Evolutionary conservation across 2,888 invertebrate species (phyloP).

Genomic region (Eulithis prunata): DNA sequence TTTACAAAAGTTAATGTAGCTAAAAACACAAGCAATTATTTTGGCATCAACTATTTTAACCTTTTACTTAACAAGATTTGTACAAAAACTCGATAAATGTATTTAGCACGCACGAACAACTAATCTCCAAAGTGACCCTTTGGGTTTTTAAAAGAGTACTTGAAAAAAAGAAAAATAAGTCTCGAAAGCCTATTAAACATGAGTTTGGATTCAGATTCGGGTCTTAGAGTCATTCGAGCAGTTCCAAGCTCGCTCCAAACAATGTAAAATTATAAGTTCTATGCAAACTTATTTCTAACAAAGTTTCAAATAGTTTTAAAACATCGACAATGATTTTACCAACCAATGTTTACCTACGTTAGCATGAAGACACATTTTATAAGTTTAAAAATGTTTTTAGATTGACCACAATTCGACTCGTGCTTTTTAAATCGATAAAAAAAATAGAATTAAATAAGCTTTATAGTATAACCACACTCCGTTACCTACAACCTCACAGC

Average conservation of each 20-base stretch:
- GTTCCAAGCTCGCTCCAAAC: conserved; percentile 13
- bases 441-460: background rate
- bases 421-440: background rate
- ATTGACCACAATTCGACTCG: too few relatives aligned
- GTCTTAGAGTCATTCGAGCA: conserved; percentile 5
- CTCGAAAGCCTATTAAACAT: too few relatives aligned
- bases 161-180: too few relatives aligned
- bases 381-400: too few relatives aligned
- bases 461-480: conserved; percentile 42
- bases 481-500: conserved; percentile 48
- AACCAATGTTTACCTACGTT: too few relatives aligned
- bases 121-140: too few relatives aligned
- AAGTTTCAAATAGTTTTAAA: background rate
- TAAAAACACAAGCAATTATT: conserved; percentile 45
- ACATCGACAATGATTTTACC: background rate
- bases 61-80: conserved; percentile 30
- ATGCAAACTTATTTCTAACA: conserved; percentile 2
- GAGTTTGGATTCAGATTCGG: too few relatives aligned
- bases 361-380: too few relatives aligned
- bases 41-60: conserved; percentile 65
- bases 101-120: too few relatives aligned
- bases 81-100: background rate
- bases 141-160: too few relatives aligned
- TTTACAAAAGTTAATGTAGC: conserved; percentile 18
- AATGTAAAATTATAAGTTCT: conserved; percentile 2